These are phyloP conservation scores for Alviniconcha strummeri DNA, from an alignment of 2,888 invertebrate species.

Conservation along the genomic window DNA sequence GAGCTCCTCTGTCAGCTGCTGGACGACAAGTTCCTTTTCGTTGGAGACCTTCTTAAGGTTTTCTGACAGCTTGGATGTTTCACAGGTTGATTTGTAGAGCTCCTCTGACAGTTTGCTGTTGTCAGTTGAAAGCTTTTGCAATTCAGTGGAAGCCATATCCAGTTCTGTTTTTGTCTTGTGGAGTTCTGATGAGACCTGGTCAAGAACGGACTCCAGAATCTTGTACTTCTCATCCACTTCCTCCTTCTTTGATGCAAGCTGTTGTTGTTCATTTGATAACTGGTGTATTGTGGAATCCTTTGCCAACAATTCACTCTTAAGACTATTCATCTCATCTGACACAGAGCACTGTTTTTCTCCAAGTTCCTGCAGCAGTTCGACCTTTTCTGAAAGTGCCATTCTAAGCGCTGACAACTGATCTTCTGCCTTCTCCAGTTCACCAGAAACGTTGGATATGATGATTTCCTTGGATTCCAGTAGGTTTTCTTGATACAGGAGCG, in stretches of 20 bases:
- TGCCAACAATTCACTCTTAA: conserved; percentile 13
- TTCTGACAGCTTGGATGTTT: conserved; percentile 5
- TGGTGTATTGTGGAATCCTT: neutral
- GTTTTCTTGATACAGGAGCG: conserved; percentile 22
- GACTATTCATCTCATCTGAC: neutral
- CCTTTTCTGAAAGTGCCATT: conserved; percentile 13
- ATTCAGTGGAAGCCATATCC: conserved; percentile 16
- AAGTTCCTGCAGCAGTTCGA: conserved; percentile 9
- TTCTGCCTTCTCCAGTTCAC: neutral
- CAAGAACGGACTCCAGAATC: conserved; percentile 1
- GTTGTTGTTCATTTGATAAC: neutral
- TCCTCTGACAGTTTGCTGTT: conserved; percentile 37
- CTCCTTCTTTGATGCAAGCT: neutral
- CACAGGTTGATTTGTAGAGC: neutral
- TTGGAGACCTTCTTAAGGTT: neutral
- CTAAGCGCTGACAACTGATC: neutral
- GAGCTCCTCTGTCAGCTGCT: conserved; percentile 16
- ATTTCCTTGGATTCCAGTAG: conserved; percentile 31
- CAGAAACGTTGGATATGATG: conserved; percentile 24
- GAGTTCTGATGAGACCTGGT: conserved; percentile 5
- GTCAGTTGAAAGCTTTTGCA: conserved; percentile 37
- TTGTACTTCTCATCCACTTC: neutral
- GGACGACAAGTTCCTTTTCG: conserved; percentile 10
- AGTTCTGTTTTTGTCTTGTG: neutral
- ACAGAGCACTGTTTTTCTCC: neutral